Base-by-base conservation (phyloP, 2,797 vertebrate species). In the Sebastes iracundus region DNA sequence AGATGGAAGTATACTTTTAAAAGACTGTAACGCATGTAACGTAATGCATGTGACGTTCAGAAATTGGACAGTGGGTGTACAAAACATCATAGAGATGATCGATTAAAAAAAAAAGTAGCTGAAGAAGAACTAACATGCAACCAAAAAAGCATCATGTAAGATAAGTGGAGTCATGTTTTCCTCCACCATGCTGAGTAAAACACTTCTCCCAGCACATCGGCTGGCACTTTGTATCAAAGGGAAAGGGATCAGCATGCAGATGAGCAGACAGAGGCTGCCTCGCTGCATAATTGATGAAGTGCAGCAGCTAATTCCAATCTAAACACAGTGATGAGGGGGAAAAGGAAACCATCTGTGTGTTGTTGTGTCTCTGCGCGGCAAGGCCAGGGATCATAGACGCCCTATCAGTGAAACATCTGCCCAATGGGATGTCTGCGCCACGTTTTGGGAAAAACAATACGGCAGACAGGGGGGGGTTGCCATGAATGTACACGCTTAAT, bases 281-380 rank as follows among this genome's bases (percentile, higher is more conserved):
- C 32, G 58, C 52, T 94, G 90, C 88, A 95, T 94, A 88, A 94
- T 90, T 94, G 87, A 95, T 95, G 87, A 93, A 88, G 87, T 68
- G 84, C 63, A 80, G 86, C 77, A 78, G 84, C 85, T 88, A 83
- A 90, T 92, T 92, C 76, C 83, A 91, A 89, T 86, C 80, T 77
- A 84, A 84, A 92, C 84, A 85, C 20, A 52, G 71, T 72, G 90
- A 92, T 86, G 90, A 91, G 80, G 75, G 61, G 70, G 79, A 91
- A 88, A 81, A 87, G 71, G 80, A 91, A 82, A 87, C 86, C 87
- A 89, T 87, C 79, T 88, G 88, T 77, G 85, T 79, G 77, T 64
- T 87, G 79, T 84, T 83, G 88, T 85, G 80, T 81, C 65, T 74
- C 69, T 69, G 62, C 1, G 30, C 79, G 72, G 77, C 33, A 10